phyloP scores from a whole-genome alignment of 2,113 vertebrate species.

The Mormyrus iriodes region DNA sequence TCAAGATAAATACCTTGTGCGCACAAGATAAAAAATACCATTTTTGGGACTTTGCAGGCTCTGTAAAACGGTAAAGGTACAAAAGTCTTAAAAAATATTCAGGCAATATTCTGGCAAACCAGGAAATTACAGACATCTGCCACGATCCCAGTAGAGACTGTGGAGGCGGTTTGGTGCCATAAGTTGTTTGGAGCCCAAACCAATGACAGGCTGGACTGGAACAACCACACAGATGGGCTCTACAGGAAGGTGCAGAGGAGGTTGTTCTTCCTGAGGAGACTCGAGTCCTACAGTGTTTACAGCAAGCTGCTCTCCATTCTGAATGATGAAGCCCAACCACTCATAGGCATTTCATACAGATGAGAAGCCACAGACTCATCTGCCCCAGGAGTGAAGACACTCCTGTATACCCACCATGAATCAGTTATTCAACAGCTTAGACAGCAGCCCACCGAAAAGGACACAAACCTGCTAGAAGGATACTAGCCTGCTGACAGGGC shows the following conservation, averaged over 20 bases:
- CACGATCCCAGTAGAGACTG: not conserved
- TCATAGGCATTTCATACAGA: not conserved
- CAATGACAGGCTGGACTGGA: not conserved
- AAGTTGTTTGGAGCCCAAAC: not conserved
- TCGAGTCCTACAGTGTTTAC: not conserved
- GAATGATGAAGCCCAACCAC: not conserved
- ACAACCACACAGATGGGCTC: not conserved
- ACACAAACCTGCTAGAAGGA: too few relatives aligned
- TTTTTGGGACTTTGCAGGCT: not conserved
- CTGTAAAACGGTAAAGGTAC: not conserved
- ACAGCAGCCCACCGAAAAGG: not conserved
- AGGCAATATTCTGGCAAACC: not conserved
- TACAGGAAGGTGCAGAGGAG: not conserved
- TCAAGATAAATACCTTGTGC: too few relatives aligned
- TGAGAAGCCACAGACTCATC: not conserved
- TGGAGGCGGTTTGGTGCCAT: not conserved
- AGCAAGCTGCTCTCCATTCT: not conserved
- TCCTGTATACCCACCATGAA: not conserved
- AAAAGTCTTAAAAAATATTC: not conserved
- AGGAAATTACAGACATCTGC: not conserved
- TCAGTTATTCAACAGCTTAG: not conserved
- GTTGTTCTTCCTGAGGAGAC: not conserved
- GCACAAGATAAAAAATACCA: not conserved
- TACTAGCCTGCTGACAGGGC: too few relatives aligned
- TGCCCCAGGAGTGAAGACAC: not conserved